Evolutionary conservation across 1,140 invertebrate species (phyloP).

Genomic region (Sitophilus oryzae): DNA sequence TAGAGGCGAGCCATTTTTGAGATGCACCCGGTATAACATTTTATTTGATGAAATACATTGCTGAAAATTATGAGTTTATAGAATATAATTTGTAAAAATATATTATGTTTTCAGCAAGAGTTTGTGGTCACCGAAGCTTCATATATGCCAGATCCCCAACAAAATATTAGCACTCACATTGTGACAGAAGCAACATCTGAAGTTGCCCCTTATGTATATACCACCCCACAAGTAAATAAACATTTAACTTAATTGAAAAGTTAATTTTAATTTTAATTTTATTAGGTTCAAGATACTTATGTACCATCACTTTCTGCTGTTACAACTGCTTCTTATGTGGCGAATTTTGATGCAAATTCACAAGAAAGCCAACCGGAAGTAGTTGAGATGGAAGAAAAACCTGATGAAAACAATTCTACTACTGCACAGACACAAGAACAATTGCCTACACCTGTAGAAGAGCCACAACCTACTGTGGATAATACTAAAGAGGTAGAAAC

Average conservation of each 20-base stretch:
- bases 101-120: conserved; percentile 7
- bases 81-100: too few relatives aligned
- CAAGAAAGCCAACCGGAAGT: not conserved
- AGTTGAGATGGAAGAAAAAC: too few relatives aligned
- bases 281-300: not conserved
- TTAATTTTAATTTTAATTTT: not conserved
- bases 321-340: not conserved
- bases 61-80: too few relatives aligned
- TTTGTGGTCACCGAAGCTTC: conserved; percentile 1
- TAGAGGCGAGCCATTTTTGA: too few relatives aligned
- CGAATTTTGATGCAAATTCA: not conserved
- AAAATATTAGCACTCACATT: conserved; percentile 6
- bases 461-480: too few relatives aligned
- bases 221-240: not conserved
- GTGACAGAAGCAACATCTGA: conserved; percentile 2
- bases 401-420: too few relatives aligned
- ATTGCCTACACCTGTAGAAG: too few relatives aligned
- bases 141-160: not conserved
- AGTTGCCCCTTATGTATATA: not conserved
- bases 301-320: not conserved
- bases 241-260: not conserved
- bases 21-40: too few relatives aligned
- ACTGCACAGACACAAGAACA: too few relatives aligned
- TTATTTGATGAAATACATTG: too few relatives aligned
- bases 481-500: too few relatives aligned